Evolutionary conservation across 1,140 invertebrate genomes (phyloP).

Genomic region (Papilio aristodemus): DNA sequence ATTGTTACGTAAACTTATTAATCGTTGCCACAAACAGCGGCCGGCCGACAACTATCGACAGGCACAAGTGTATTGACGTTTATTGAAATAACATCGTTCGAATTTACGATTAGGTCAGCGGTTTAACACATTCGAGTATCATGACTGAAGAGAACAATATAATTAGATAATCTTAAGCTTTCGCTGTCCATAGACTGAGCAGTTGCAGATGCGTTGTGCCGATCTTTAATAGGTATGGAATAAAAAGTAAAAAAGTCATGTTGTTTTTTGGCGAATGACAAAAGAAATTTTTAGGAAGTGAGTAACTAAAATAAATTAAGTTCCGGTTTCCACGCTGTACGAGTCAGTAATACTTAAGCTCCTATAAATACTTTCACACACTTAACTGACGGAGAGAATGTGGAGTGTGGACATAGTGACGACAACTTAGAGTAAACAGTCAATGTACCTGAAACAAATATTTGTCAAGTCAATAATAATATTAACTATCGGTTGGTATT

Average conservation of each 20-base stretch:
- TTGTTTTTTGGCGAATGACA: too few relatives aligned
- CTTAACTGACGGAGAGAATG: slow-evolving; percentile 4
- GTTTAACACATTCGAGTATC: neutral
- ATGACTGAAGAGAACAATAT: neutral
- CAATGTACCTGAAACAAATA: slow-evolving; percentile 8
- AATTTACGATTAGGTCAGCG: neutral
- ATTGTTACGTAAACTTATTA: slow-evolving; percentile 35
- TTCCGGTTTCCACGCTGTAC: neutral
- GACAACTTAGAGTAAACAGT: neutral
- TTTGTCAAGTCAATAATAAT: neutral
- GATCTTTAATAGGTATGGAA: too few relatives aligned
- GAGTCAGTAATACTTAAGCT: neutral
- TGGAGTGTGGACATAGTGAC: neutral
- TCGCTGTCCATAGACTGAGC: too few relatives aligned
- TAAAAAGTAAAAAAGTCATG: too few relatives aligned
- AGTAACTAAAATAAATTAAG: neutral
- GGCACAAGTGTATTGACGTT: neutral
- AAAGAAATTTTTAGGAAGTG: too few relatives aligned
- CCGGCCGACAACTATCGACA: slow-evolving; percentile 14
- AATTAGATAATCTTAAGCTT: neutral
- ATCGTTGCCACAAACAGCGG: slow-evolving; percentile 27
- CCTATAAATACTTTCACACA: slow-evolving; percentile 8
- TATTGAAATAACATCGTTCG: neutral
- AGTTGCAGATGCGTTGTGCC: too few relatives aligned
- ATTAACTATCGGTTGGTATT: neutral